phyloP scores from a whole-genome alignment of 2,797 vertebrate species.

The Acestrorhynchus altus region DNA sequence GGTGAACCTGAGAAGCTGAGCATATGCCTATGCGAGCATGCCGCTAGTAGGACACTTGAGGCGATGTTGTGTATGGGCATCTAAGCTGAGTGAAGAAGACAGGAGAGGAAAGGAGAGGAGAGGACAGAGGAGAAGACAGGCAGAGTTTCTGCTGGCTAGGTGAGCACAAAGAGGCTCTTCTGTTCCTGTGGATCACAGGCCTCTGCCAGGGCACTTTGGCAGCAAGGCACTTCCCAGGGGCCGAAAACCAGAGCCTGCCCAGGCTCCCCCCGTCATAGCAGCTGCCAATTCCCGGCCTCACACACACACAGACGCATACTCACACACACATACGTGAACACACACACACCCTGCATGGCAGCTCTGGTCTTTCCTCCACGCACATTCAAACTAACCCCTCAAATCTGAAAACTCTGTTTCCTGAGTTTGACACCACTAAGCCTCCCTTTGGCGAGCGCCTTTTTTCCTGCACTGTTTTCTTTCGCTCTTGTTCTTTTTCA shows the following conservation, averaged over 20 bases:
- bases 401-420: constrained; percentile 60
- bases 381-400: constrained; percentile 55
- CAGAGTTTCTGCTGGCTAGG: constrained; percentile 54
- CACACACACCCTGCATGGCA: constrained; percentile 34
- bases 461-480: constrained; percentile 52
- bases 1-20: no score
- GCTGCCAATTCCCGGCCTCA: constrained; percentile 56
- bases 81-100: constrained; percentile 14
- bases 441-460: constrained; percentile 53
- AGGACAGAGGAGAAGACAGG: constrained; percentile 43
- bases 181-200: constrained; percentile 64
- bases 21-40: background rate
- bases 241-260: constrained; percentile 53
- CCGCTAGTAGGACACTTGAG: constrained; percentile 20
- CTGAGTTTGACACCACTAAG: constrained; percentile 62
- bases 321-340: constrained; percentile 28
- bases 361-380: constrained; percentile 51
- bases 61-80: background rate
- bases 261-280: constrained; percentile 53
- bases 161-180: constrained; percentile 63
- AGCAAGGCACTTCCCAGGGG: constrained; percentile 58
- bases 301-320: constrained; percentile 55
- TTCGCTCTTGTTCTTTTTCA: constrained; percentile 52
- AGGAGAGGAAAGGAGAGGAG: constrained; percentile 39
- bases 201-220: constrained; percentile 69